These are phyloP conservation scores for Cryptoprocta ferox DNA, from an alignment of 2,797 vertebrate species.

Conservation along the genomic window DNA sequence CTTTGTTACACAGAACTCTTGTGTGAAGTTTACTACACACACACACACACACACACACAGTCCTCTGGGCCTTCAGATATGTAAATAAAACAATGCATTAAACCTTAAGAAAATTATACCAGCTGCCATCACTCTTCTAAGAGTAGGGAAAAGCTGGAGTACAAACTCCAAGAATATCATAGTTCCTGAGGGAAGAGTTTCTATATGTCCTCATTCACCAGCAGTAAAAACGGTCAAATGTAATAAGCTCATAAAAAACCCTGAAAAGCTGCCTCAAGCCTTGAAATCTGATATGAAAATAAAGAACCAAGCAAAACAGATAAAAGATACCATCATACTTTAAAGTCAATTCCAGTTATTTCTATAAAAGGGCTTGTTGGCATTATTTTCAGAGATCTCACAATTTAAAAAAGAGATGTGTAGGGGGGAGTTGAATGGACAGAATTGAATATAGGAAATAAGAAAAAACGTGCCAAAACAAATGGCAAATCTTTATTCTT, in stretches of 20 bases:
- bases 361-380: slow-evolving; percentile 33
- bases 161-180: not conserved
- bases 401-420: not conserved
- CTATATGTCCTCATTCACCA: slow-evolving; percentile 2
- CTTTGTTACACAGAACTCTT: slow-evolving; percentile 26
- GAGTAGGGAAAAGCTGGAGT: not conserved
- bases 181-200: slow-evolving; percentile 34
- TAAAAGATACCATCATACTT: slow-evolving; percentile 65
- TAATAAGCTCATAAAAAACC: slow-evolving; percentile 75
- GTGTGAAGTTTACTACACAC: slow-evolving; percentile 48
- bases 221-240: slow-evolving; percentile 62
- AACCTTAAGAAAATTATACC: slow-evolving; percentile 3
- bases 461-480: not conserved
- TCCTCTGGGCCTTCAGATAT: slow-evolving; percentile 48
- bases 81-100: slow-evolving; percentile 57
- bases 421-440: not conserved
- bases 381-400: slow-evolving; percentile 58
- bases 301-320: slow-evolving; percentile 69
- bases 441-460: slow-evolving; percentile 35
- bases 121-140: slow-evolving; percentile 20
- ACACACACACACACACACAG: not conserved
- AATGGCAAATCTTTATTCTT: not conserved
- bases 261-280: slow-evolving; percentile 50
- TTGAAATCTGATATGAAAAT: slow-evolving; percentile 72
- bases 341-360: slow-evolving; percentile 64